A percentile compares a stretch with the other conserved stretches of the same genome.
Evolutionary conservation across 2,113 vertebrate species (phyloP).

Genomic region (Formicarius rufipectus): DNA sequence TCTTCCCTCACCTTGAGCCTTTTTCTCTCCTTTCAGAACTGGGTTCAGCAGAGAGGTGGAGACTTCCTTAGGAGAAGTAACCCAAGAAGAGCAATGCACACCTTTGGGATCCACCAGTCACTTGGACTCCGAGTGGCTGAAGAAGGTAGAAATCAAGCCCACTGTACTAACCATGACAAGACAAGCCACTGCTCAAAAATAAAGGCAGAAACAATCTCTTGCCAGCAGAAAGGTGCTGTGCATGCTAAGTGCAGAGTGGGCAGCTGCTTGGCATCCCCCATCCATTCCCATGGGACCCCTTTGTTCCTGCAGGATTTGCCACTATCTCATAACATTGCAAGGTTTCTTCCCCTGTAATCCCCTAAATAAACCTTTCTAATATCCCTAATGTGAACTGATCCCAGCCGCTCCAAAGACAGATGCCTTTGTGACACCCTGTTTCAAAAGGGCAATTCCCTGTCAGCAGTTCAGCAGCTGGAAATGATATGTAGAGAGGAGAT

Average conservation of each 20-base stretch:
- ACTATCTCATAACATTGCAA: background rate
- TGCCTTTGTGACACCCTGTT: background rate
- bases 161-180: background rate
- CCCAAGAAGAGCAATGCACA: background rate
- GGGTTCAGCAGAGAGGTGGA: background rate
- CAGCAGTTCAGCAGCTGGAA: background rate
- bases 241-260: background rate
- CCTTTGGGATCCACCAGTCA: background rate
- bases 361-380: background rate
- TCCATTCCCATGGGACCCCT: background rate
- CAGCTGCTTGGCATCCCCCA: background rate
- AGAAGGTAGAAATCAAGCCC: background rate
- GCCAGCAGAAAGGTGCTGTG: background rate
- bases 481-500: background rate
- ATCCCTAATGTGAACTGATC: background rate
- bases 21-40: background rate
- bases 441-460: background rate
- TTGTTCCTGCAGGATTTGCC: background rate
- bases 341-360: background rate
- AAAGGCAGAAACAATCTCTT: background rate
- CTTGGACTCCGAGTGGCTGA: background rate
- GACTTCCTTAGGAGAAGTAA: background rate
- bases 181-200: background rate
- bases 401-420: background rate
- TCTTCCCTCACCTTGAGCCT: background rate